phyloP scores from a whole-genome alignment of 2,888 invertebrate species.

The Tenthredo amoena region DNA sequence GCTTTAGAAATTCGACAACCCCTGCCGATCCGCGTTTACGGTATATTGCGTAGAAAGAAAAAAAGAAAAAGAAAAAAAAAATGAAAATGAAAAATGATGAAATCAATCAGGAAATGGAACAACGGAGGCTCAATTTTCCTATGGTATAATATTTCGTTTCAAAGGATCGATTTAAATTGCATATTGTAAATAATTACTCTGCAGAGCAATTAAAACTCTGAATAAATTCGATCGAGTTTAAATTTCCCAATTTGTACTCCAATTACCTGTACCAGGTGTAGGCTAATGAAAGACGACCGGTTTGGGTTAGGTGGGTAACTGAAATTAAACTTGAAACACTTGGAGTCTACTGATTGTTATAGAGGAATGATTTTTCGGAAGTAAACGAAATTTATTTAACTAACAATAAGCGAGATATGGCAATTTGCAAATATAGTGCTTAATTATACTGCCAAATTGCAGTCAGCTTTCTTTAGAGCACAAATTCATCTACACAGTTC shows the following conservation, averaged over 20 bases:
- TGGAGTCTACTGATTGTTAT: neutral
- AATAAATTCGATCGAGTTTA: constrained; percentile 17
- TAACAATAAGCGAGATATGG: neutral
- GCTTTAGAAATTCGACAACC: neutral
- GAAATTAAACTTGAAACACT: neutral
- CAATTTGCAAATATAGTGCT: neutral
- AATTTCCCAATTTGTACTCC: neutral
- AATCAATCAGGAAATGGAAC: neutral
- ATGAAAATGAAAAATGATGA: neutral
- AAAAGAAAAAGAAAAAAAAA: neutral
- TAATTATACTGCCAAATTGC: neutral
- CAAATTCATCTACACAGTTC: neutral
- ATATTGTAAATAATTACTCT: neutral
- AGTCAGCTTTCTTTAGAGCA: neutral
- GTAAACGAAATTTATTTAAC: neutral
- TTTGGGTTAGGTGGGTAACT: neutral
- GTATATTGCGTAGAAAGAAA: neutral
- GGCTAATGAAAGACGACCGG: neutral
- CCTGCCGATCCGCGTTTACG: neutral
- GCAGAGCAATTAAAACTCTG: constrained; percentile 4
- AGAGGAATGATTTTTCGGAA: neutral
- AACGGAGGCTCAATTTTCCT: neutral
- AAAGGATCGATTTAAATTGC: neutral
- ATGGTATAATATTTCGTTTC: neutral
- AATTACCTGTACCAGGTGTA: neutral